These are phyloP conservation scores for Leptarthrus brevirostris DNA, from an alignment of 2,888 invertebrate genomes.

Conservation along the genomic window DNA sequence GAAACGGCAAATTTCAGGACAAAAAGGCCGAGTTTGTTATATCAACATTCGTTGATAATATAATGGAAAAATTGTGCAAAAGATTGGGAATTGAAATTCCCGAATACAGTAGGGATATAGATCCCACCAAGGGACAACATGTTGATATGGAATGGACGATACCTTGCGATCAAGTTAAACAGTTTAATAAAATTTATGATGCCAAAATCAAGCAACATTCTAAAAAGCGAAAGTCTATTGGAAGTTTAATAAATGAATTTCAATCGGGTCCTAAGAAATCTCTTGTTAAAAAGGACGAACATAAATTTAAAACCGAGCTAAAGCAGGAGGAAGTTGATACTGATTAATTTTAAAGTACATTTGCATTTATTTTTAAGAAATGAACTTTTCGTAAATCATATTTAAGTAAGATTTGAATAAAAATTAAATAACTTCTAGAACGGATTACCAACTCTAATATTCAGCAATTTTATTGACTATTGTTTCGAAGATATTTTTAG, in stretches of 20 bases:
- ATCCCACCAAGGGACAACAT: slow-evolving; percentile 73
- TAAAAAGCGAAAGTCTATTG: slow-evolving; percentile 57
- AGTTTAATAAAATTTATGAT: slow-evolving; percentile 73
- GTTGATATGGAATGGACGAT: slow-evolving; percentile 80
- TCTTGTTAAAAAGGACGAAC: slow-evolving; percentile 26
- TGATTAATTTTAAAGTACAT: background rate
- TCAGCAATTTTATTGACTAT: too few species aligned
- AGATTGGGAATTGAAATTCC: slow-evolving; percentile 80
- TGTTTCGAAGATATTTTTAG: too few species aligned
- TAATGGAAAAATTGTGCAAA: slow-evolving; percentile 80
- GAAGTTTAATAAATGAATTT: slow-evolving; percentile 26
- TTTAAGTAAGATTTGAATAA: too few species aligned
- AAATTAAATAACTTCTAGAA: too few species aligned
- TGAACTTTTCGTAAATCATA: too few species aligned
- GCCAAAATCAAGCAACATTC: slow-evolving; percentile 59
- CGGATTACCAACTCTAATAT: too few species aligned
- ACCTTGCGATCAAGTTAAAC: slow-evolving; percentile 70
- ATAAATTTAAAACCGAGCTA: background rate
- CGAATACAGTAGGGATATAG: slow-evolving; percentile 73
- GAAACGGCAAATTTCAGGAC: slow-evolving; percentile 71
- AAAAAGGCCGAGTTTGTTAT: slow-evolving; percentile 91
- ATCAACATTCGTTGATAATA: slow-evolving; percentile 88
- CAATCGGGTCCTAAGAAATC: slow-evolving; percentile 10
- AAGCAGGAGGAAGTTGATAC: background rate
- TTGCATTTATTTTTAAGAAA: background rate